Percentiles rank a stretch among this genome's conserved stretches.
Evolutionary conservation across 2,113 vertebrate genomes (phyloP).

Genomic region (Calypte anna): DNA sequence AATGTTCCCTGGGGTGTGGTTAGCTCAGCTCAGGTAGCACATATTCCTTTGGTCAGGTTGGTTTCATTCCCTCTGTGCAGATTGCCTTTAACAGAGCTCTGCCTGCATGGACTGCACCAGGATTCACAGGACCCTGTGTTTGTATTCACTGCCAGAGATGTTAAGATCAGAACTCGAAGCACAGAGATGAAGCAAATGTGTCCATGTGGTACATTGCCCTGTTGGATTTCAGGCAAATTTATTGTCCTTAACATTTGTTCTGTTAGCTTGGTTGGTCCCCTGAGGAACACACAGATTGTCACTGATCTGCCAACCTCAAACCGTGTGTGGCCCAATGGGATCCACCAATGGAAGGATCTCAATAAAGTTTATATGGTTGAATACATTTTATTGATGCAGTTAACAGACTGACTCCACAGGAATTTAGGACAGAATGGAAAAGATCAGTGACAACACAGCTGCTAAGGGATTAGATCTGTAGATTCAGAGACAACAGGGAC

Average conservation of each 20-base stretch:
- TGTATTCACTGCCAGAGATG: neutral
- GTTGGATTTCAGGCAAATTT: neutral
- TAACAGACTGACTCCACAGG: constrained; percentile 36
- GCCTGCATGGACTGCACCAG: neutral
- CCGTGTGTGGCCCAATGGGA: constrained; percentile 3
- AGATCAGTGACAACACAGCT: constrained; percentile 46
- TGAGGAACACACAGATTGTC: neutral
- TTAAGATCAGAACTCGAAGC: neutral
- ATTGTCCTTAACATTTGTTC: neutral
- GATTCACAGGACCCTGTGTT: neutral
- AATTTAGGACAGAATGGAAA: constrained; percentile 37
- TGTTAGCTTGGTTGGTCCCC: neutral
- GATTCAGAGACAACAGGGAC: constrained; percentile 1
- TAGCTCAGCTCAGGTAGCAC: neutral
- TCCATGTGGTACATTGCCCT: neutral
- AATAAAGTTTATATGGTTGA: constrained; percentile 15
- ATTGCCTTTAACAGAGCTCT: neutral
- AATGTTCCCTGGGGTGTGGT: neutral
- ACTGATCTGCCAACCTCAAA: neutral
- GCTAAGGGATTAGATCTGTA: neutral
- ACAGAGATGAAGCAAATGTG: neutral
- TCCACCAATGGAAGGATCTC: constrained; percentile 23
- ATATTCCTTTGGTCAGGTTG: neutral
- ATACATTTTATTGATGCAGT: constrained; percentile 51
- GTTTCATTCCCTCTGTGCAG: neutral